Evolutionary conservation across 2,797 vertebrate species (phyloP).

Genomic region (Anolis apletophallus): DNA sequence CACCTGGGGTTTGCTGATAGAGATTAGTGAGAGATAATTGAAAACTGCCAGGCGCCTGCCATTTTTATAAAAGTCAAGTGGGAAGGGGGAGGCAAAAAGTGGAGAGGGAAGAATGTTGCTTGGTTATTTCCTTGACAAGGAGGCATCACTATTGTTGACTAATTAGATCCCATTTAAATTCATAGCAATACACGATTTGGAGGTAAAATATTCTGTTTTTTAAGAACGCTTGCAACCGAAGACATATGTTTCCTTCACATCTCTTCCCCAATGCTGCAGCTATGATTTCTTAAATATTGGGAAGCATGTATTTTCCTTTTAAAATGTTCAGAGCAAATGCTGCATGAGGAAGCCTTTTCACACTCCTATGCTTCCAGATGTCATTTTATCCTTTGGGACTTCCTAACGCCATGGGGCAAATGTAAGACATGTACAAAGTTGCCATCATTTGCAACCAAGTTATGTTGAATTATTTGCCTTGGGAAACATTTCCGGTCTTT

Average conservation of each 20-base stretch:
- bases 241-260: constrained; percentile 44
- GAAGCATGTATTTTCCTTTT: constrained; percentile 27
- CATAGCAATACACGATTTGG: fast-evolving
- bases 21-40: constrained; percentile 35
- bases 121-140: neutral
- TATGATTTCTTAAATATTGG: constrained; percentile 47
- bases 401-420: constrained; percentile 19
- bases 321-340: neutral
- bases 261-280: constrained; percentile 44
- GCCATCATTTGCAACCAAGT: neutral
- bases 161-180: constrained; percentile 6
- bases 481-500: constrained; percentile 11
- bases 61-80: constrained; percentile 27
- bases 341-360: constrained; percentile 2
- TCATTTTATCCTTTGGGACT: constrained; percentile 31
- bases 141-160: neutral
- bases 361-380: constrained; percentile 19
- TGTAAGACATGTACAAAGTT: constrained; percentile 18
- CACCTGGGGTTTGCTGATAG: neutral
- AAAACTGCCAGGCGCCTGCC: constrained; percentile 26
- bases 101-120: neutral
- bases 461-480: constrained; percentile 5
- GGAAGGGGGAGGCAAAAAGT: neutral
- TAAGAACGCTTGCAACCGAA: constrained; percentile 39
- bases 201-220: constrained; percentile 27